These are phyloP conservation scores for Epirrita christyi DNA, from an alignment of 2,888 invertebrate genomes.

Conservation along the genomic window DNA sequence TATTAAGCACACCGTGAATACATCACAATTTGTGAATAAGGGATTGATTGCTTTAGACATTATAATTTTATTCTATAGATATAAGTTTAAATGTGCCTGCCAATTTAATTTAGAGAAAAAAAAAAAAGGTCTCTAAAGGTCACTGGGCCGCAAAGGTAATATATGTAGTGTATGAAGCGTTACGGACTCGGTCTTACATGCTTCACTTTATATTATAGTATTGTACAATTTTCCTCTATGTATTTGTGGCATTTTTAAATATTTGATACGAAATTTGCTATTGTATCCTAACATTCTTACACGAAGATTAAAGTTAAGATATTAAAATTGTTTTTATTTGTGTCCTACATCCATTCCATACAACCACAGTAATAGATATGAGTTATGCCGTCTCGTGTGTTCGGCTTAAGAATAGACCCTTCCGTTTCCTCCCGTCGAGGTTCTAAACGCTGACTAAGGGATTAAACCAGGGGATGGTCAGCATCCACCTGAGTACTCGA, in stretches of 20 bases:
- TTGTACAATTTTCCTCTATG: constrained; percentile 74
- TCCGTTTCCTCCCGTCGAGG: too few species aligned
- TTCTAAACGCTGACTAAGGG: too few species aligned
- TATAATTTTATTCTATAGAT: constrained; percentile 59
- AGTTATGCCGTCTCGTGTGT: too few species aligned
- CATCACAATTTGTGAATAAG: constrained; percentile 77
- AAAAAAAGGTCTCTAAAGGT: constrained; percentile 30
- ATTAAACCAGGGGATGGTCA: too few species aligned
- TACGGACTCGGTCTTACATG: constrained; percentile 48
- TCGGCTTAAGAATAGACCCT: too few species aligned
- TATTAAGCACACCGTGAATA: constrained; percentile 47
- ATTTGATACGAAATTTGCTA: constrained; percentile 78
- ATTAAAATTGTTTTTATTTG: constrained; percentile 48
- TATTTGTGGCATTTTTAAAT: constrained; percentile 71
- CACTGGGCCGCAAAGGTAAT: constrained; percentile 29
- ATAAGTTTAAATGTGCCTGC: constrained; percentile 74
- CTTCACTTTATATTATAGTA: constrained; percentile 69
- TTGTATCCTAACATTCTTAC: constrained; percentile 79
- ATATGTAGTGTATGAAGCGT: constrained; percentile 50
- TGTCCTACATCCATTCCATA: too few species aligned
- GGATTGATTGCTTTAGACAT: constrained; percentile 68
- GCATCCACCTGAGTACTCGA: too few species aligned
- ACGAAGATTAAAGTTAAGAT: constrained; percentile 75
- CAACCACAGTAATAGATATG: too few species aligned
- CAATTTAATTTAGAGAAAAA: constrained; percentile 50